A percentile compares a stretch with the other conserved stretches of the same genome.
phyloP scores from a whole-genome alignment of 1,140 invertebrate species.

The Platyura marginata region DNA sequence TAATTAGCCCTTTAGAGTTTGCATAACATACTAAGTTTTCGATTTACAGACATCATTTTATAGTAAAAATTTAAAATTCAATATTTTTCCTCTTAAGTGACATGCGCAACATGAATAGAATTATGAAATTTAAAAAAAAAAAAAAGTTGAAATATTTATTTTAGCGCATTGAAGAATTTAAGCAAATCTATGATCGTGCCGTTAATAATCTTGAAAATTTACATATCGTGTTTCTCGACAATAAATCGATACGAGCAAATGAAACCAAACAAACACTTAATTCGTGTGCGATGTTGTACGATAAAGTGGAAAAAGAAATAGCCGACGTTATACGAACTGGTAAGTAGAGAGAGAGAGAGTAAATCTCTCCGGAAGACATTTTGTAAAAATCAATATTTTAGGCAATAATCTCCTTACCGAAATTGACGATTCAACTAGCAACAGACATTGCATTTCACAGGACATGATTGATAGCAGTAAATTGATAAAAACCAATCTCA shows the following conservation, averaged over 20 bases:
- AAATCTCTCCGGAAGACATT: not conserved
- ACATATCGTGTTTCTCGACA: constrained; percentile 25
- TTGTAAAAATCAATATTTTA: not conserved
- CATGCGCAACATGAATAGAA: too few species aligned
- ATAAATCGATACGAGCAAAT: constrained; percentile 24
- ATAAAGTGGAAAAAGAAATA: constrained; percentile 23
- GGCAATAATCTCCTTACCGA: not conserved
- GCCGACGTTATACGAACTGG: constrained; percentile 23
- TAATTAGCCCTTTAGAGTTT: too few species aligned
- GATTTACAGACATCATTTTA: too few species aligned
- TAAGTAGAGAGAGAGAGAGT: constrained; percentile 5
- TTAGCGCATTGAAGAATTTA: constrained; percentile 43
- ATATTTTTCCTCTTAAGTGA: too few species aligned
- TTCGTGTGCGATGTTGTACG: constrained; percentile 24
- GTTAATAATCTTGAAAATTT: constrained; percentile 34
- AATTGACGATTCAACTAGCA: constrained; percentile 6
- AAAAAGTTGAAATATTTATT: too few species aligned
- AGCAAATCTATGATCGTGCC: constrained; percentile 28
- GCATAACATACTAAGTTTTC: too few species aligned
- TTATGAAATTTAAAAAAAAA: too few species aligned
- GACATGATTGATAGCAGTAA: constrained; percentile 38
- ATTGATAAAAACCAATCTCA: constrained; percentile 32
- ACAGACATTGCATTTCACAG: constrained; percentile 29
- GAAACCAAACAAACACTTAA: constrained; percentile 29
- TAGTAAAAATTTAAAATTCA: too few species aligned